These are phyloP conservation scores for Stercorarius parasiticus DNA, from an alignment of 2,113 vertebrate species.

Conservation along the genomic window DNA sequence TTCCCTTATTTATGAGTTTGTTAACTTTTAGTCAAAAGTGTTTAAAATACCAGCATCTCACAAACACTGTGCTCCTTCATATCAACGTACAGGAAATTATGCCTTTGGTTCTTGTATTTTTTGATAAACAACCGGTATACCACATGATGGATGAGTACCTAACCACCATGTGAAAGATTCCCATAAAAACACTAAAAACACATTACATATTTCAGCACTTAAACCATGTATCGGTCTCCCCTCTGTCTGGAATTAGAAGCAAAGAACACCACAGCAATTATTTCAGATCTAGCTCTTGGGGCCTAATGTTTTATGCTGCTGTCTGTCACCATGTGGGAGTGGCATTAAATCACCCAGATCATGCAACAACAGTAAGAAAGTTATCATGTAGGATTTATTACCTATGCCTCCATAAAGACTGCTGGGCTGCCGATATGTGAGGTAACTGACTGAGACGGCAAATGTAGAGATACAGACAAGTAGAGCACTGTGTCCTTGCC, in stretches of 20 bases:
- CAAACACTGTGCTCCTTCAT: neutral
- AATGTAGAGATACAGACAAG: neutral
- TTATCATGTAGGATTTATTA: neutral
- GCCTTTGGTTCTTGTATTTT: neutral
- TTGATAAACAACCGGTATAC: neutral
- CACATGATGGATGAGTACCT: neutral
- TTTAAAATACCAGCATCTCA: neutral
- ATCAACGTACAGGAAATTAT: neutral
- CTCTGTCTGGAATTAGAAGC: neutral
- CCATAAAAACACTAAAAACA: neutral
- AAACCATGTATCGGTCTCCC: neutral
- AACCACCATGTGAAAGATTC: neutral
- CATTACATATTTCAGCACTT: neutral
- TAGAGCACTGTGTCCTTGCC: neutral
- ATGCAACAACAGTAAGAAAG: neutral
- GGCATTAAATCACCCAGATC: neutral
- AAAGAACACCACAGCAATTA: neutral
- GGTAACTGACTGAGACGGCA: neutral
- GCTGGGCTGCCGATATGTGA: neutral
- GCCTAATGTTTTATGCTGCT: neutral
- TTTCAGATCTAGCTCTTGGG: neutral
- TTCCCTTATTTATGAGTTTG: neutral
- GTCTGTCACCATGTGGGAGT: neutral
- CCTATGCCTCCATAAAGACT: neutral
- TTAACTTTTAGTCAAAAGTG: neutral